Conservation (phyloP, 2,888 invertebrate species). For the Caenorhabditis zanzibari region DNA sequence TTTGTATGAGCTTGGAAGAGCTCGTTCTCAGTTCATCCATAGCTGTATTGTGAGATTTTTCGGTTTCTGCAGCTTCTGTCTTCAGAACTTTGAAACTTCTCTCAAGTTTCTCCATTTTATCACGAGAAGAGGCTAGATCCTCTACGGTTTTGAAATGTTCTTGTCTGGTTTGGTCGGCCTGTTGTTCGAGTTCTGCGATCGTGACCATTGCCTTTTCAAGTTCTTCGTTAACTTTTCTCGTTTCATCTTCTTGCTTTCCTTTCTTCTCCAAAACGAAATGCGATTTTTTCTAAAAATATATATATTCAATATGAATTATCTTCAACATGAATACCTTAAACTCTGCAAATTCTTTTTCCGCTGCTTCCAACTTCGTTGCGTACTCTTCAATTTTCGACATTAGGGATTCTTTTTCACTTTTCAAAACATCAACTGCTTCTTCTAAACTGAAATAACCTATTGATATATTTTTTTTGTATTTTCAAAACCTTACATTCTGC, state of each 20-base stretch:
- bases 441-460: slow-evolving; percentile 42
- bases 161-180: slow-evolving; percentile 38
- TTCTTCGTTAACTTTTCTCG: slow-evolving; percentile 25
- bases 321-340: slow-evolving; percentile 48
- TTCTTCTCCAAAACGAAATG: slow-evolving; percentile 60
- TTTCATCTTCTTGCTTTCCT: slow-evolving; percentile 54
- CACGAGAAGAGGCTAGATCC: slow-evolving; percentile 28
- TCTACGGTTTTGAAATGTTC: slow-evolving; percentile 46
- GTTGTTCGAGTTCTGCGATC: slow-evolving; percentile 29
- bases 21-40: slow-evolving; percentile 56
- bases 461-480: not conserved
- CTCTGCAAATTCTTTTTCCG: slow-evolving; percentile 51
- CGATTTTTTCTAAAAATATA: slow-evolving; percentile 51
- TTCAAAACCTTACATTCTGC: slow-evolving; percentile 42
- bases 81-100: slow-evolving; percentile 33
- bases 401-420: slow-evolving; percentile 42
- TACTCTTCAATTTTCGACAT: slow-evolving; percentile 33
- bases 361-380: slow-evolving; percentile 22
- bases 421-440: slow-evolving; percentile 58
- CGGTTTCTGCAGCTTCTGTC: slow-evolving; percentile 16
- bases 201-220: slow-evolving; percentile 37
- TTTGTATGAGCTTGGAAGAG: slow-evolving; percentile 47
- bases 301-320: not conserved
- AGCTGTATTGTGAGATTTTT: slow-evolving; percentile 27
- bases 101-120: slow-evolving; percentile 25